Evolutionary conservation across 2,797 vertebrate species (phyloP).

Genomic region (Periparus ater): DNA sequence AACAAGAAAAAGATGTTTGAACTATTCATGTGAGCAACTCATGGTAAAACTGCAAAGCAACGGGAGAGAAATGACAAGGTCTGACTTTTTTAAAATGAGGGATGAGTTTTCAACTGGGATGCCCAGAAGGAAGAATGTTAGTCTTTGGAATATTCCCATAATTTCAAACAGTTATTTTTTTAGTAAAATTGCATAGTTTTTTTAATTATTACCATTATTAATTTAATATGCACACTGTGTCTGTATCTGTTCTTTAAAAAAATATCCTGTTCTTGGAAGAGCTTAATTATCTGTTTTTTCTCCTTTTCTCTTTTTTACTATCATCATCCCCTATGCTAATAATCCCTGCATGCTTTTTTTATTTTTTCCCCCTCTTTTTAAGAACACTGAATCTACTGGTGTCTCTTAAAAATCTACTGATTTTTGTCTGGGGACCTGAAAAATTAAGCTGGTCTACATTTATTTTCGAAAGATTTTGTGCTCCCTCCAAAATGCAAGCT

Average conservation of each 20-base stretch:
- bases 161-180: not conserved
- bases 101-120: not conserved
- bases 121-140: not conserved
- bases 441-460: not conserved
- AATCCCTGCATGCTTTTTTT: accelerated
- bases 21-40: not conserved
- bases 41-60: not conserved
- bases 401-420: not conserved
- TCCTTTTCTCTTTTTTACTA: not conserved
- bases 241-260: not conserved
- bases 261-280: not conserved
- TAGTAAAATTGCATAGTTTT: not conserved
- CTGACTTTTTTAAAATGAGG: not conserved
- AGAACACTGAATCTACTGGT: not conserved
- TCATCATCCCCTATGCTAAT: not conserved
- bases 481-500: not conserved
- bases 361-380: too few relatives aligned
- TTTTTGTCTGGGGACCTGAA: not conserved
- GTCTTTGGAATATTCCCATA: not conserved
- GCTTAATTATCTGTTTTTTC: not conserved
- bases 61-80: not conserved
- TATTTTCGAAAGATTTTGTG: not conserved
- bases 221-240: not conserved
- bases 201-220: not conserved
- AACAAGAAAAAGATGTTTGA: not conserved